phyloP scores from a whole-genome alignment of 2,797 vertebrate species.

The Gambusia yucatana region DNA sequence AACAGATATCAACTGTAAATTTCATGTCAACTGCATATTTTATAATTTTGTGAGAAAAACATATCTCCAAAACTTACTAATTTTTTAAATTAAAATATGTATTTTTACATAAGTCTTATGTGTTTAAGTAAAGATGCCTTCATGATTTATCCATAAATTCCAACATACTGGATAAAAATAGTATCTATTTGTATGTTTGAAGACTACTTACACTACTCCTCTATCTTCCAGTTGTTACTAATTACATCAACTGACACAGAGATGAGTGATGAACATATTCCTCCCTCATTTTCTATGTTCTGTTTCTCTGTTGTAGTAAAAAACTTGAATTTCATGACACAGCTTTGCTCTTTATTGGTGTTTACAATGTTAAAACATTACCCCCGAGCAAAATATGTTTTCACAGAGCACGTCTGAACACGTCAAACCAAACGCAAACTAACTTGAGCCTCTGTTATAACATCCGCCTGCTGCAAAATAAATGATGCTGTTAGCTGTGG shows the following conservation, averaged over 20 bases:
- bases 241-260: not conserved
- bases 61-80: not conserved
- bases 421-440: constrained; percentile 49
- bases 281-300: not conserved
- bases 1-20: not conserved
- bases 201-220: not conserved
- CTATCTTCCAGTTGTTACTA: not conserved
- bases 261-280: not conserved
- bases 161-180: not conserved
- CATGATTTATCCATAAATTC: not conserved
- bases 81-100: not conserved
- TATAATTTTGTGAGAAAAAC: not conserved
- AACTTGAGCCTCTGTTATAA: constrained; percentile 53
- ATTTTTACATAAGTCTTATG: not conserved
- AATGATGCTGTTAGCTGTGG: constrained; percentile 80
- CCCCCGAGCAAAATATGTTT: constrained; percentile 5
- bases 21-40: not conserved
- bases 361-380: constrained; percentile 4
- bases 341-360: constrained; percentile 7
- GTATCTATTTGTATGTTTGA: not conserved
- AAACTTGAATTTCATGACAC: not conserved
- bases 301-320: not conserved
- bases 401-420: constrained; percentile 17
- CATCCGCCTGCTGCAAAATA: constrained; percentile 81
- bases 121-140: not conserved